Evolutionary conservation across 2,113 vertebrate genomes (phyloP).

Genomic region (Xenopus laevis): DNA sequence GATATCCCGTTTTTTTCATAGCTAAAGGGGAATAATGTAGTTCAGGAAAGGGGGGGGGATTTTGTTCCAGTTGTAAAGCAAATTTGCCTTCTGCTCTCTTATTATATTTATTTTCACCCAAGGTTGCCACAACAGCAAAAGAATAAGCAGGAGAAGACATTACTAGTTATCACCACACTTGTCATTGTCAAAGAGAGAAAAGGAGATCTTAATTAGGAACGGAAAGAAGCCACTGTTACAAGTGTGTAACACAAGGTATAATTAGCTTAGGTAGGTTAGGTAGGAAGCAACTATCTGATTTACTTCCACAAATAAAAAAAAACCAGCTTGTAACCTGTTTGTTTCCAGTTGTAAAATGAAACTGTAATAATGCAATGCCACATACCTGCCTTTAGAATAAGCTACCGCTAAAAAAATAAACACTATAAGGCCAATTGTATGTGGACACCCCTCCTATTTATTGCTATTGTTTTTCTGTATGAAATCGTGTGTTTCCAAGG

Average conservation of each 20-base stretch:
- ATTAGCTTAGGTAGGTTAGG: neutral
- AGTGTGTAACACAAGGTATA: conserved; percentile 9
- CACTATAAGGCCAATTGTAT: too few species aligned
- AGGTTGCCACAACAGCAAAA: conserved; percentile 7
- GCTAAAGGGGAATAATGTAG: neutral
- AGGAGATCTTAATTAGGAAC: conserved; percentile 26
- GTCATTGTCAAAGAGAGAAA: conserved; percentile 9
- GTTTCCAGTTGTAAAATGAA: too few species aligned
- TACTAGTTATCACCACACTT: conserved; percentile 7
- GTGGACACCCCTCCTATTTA: too few species aligned
- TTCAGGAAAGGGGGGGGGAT: neutral
- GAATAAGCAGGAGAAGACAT: conserved; percentile 7
- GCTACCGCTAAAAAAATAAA: too few species aligned
- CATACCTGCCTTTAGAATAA: too few species aligned
- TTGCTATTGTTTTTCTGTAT: too few species aligned
- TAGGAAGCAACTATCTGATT: neutral
- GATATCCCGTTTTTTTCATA: neutral
- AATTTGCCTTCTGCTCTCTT: neutral
- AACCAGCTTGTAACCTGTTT: too few species aligned
- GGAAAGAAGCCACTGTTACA: neutral
- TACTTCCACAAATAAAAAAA: neutral
- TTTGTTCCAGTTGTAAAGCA: neutral
- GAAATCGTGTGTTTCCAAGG: too few species aligned
- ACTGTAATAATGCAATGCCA: too few species aligned
- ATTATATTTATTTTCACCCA: neutral